Base-by-base conservation (phyloP, 1,140 invertebrate genomes). In the Dreissena rostriformis region DNA sequence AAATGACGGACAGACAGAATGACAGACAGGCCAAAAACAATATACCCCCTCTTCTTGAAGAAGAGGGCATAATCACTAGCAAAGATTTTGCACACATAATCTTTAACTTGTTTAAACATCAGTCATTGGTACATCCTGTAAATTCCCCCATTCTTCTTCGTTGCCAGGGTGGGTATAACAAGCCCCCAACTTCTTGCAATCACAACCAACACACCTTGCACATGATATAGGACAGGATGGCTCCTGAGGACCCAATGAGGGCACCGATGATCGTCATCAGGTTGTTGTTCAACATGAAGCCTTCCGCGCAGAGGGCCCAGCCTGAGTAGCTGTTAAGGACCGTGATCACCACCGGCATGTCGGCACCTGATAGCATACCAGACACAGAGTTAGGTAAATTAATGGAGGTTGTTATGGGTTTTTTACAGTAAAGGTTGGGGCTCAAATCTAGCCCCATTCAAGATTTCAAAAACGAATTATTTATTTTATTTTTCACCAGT, bases 341-440 rank as follows among this genome's bases (percentile, higher is more conserved):
- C 22, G 97, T 98, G 85, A 98, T 98, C 1, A 98, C 97, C 1
- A 98, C 97, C 4, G 97, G 97, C 97, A 98, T 98, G 93, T 98
- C 97, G 87, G 97, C 97, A 88, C 93, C 92, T 93, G 82, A 0
- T 84, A 75, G 78, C 17, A 49, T 63, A 70, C 19, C 66, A 39
- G 39, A 39, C 39, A 66, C 39, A 39, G 39, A 39, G 4, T 5
- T 2, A 39, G 39, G 2, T 39, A 39, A 39, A 39, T n/a, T n/a
- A n/a, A n/a, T n/a, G n/a, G n/a, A n/a, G n/a, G 39, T 39, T 39
- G 39, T 39, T n/a, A n/a, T n/a, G n/a, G 39, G 2, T 39, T 39
- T 5, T 2, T 39, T 39, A 39, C 39, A 8, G 39, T 39, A 2
- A 39, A 39, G 8, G 2, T 39, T 39, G 2, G 7, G 71, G 67